Percentiles rank a stretch among this genome's conserved stretches.
These are phyloP conservation scores for Podarcis muralis DNA, from an alignment of 2,113 vertebrate genomes.

Conservation along the genomic window DNA sequence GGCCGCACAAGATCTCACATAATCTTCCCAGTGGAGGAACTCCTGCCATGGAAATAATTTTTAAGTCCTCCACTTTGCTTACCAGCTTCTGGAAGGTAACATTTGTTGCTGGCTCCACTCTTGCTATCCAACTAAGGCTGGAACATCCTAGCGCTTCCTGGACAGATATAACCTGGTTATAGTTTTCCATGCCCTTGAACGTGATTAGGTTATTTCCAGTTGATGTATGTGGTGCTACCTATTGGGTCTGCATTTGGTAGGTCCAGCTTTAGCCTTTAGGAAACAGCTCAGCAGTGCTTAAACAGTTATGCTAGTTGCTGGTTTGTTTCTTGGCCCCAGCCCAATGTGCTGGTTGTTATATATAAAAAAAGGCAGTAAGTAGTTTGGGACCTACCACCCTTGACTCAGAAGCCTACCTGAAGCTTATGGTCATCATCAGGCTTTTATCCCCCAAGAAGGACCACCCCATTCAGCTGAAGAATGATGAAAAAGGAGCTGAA, in stretches of 20 bases:
- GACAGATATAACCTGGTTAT: background rate
- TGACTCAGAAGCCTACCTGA: background rate
- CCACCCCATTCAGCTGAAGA: background rate
- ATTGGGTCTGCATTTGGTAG: background rate
- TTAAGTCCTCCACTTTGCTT: too few species aligned
- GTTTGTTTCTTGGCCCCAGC: background rate
- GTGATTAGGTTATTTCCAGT: background rate
- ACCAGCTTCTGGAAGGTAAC: too few species aligned
- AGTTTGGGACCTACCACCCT: background rate
- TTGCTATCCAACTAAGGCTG: background rate
- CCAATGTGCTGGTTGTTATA: background rate
- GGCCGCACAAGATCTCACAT: too few species aligned
- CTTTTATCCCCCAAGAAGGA: background rate
- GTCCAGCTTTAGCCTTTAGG: background rate
- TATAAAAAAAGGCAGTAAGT: background rate
- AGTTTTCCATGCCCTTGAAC: background rate
- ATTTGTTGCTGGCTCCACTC: too few species aligned
- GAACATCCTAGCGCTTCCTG: background rate
- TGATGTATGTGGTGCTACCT: background rate
- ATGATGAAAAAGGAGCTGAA: background rate
- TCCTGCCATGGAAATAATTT: too few species aligned
- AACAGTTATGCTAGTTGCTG: background rate
- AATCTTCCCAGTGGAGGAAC: too few species aligned
- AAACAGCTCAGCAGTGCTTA: background rate
- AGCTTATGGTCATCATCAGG: too few species aligned